Conservation (phyloP, 2,797 vertebrate species). For the Acrossocheilus wenchowensis region DNA sequence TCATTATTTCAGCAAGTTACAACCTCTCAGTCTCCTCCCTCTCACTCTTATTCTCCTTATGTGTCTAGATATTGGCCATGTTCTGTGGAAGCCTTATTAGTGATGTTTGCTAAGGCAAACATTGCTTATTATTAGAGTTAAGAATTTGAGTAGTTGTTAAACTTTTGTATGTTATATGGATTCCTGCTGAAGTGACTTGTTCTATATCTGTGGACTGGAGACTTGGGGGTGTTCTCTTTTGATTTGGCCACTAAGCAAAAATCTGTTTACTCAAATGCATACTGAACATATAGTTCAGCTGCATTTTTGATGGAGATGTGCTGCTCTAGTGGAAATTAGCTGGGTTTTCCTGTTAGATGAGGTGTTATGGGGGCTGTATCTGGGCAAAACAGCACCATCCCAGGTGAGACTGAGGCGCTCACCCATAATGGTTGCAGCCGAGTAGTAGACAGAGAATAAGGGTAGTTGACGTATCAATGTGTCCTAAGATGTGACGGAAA, state of each 20-base stretch:
- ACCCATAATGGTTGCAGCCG: background rate
- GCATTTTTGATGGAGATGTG: background rate
- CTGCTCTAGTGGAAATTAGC: slow-evolving; percentile 1
- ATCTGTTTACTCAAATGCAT: background rate
- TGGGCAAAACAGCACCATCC: slow-evolving; percentile 6
- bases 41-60: background rate
- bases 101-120: background rate
- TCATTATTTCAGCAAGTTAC: slow-evolving; percentile 39
- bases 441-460: slow-evolving; percentile 8
- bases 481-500: too few species aligned
- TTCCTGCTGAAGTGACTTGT: background rate
- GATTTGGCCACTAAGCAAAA: slow-evolving; percentile 1
- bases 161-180: background rate
- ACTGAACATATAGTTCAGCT: background rate
- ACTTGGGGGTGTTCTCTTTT: background rate
- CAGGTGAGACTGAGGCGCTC: background rate
- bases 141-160: background rate
- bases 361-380: background rate
- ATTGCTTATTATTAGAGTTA: background rate
- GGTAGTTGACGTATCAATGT: too few species aligned
- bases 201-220: background rate
- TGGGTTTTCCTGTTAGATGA: background rate
- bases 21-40: slow-evolving; percentile 1
- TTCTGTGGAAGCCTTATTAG: slow-evolving; percentile 6
- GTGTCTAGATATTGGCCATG: background rate